These are phyloP conservation scores for Ageneiosus marmoratus DNA, from an alignment of 2,113 vertebrate species.

Conservation along the genomic window DNA sequence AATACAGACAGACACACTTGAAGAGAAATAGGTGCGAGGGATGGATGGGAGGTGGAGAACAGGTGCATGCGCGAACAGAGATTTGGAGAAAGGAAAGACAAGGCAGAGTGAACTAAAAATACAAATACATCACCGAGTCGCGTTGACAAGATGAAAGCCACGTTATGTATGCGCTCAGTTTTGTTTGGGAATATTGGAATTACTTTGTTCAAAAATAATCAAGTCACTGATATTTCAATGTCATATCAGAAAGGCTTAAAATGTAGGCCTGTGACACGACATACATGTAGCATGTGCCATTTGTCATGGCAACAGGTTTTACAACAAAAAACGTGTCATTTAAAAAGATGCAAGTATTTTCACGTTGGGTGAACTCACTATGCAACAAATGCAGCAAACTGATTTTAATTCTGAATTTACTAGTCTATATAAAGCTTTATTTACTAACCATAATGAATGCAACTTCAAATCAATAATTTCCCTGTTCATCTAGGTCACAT, in stretches of 20 bases:
- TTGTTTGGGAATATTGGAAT: slow-evolving; percentile 34
- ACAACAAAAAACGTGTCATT: neutral
- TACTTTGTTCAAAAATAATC: slow-evolving; percentile 28
- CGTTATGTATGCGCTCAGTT: slow-evolving; percentile 26
- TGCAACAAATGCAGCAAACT: neutral
- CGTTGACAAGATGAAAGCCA: slow-evolving; percentile 31
- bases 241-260: slow-evolving; percentile 13
- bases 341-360: neutral
- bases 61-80: slow-evolving; percentile 18
- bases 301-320: neutral
- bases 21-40: slow-evolving; percentile 33
- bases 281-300: neutral
- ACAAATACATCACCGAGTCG: slow-evolving; percentile 24
- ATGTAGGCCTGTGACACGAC: neutral
- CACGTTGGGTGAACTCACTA: neutral
- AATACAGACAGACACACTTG: slow-evolving; percentile 38
- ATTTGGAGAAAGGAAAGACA: slow-evolving; percentile 34
- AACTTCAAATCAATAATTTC: neutral
- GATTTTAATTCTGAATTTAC: neutral
- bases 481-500: neutral
- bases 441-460: neutral
- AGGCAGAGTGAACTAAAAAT: slow-evolving; percentile 34
- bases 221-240: neutral
- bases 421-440: neutral
- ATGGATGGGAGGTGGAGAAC: slow-evolving; percentile 20